phyloP scores from a whole-genome alignment of 2,797 vertebrate genomes.

The Hypotaenidia philippensis region DNA sequence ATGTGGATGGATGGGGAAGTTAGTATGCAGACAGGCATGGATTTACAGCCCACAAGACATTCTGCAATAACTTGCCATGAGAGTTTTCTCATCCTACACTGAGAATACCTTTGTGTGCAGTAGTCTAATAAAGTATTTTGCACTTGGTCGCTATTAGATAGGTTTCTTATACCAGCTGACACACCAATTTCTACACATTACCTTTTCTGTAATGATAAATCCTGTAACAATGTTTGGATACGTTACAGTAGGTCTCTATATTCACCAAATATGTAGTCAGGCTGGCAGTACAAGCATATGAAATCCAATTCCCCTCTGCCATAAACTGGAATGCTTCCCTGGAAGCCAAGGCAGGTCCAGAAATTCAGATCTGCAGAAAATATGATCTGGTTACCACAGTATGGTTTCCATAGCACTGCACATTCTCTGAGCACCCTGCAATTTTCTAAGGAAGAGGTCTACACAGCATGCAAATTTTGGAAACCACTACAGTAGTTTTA shows the following conservation, averaged over 20 bases:
- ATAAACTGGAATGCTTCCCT: not conserved
- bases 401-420: not conserved
- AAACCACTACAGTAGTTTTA: not conserved
- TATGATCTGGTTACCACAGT: not conserved
- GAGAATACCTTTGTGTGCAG: constrained; percentile 32
- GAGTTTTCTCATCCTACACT: constrained; percentile 29
- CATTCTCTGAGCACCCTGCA: not conserved
- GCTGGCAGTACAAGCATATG: not conserved
- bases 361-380: not conserved
- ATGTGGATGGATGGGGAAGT: not conserved
- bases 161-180: constrained; percentile 36
- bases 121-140: constrained; percentile 36
- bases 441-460: not conserved
- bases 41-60: constrained; percentile 50
- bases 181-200: constrained; percentile 31
- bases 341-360: not conserved
- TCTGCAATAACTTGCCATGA: constrained; percentile 7
- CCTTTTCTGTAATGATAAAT: constrained; percentile 19
- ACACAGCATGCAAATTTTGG: not conserved
- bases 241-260: not conserved
- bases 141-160: not conserved
- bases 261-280: not conserved
- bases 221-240: constrained; percentile 5
- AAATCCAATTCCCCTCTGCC: not conserved
- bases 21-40: not conserved